These are phyloP conservation scores for Apistogramma diplotaenia DNA, from an alignment of 2,113 vertebrate genomes.

Conservation along the genomic window DNA sequence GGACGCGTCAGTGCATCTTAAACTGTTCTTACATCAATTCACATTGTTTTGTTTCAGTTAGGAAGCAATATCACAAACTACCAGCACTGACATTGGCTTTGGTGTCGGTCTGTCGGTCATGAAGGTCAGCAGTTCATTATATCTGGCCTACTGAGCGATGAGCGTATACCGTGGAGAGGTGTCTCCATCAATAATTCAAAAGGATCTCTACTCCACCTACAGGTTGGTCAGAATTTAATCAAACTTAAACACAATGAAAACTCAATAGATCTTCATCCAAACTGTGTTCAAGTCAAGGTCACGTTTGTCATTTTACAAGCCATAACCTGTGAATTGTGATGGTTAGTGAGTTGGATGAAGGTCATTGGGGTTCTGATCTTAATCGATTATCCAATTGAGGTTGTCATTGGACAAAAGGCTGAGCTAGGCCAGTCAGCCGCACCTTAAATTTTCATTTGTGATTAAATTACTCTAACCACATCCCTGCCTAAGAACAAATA, in stretches of 20 bases:
- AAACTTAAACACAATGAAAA: neutral
- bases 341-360: neutral
- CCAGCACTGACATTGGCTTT: neutral
- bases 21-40: neutral
- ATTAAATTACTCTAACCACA: neutral
- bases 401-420: neutral
- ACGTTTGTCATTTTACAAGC: neutral
- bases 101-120: neutral
- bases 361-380: neutral
- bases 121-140: neutral
- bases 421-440: neutral
- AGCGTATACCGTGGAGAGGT: neutral
- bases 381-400: neutral
- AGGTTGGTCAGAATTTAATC: neutral
- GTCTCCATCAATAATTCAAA: neutral
- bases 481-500: neutral
- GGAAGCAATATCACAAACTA: neutral
- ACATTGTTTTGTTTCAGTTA: neutral
- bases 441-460: conserved; percentile 5
- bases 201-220: neutral
- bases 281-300: neutral
- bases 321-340: neutral
- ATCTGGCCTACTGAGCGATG: neutral
- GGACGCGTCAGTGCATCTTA: neutral
- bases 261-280: neutral